phyloP scores from a whole-genome alignment of 1,140 invertebrate genomes.

The Telenomus remus region DNA sequence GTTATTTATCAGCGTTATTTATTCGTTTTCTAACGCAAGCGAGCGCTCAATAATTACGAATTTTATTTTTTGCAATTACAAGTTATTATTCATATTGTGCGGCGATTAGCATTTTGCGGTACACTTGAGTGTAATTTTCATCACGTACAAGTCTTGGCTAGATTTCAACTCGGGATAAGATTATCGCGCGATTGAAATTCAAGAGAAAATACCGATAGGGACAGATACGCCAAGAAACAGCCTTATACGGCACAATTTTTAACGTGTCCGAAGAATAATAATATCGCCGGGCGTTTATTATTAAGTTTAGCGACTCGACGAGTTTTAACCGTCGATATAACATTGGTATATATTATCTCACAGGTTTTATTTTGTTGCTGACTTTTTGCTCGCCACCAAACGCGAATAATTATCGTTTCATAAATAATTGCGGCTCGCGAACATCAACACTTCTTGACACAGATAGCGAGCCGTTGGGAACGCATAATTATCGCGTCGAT shows the following conservation, averaged over 20 bases:
- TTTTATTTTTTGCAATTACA: slow-evolving; percentile 11
- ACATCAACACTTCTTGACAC: slow-evolving; percentile 3
- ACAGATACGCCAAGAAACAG: slow-evolving; percentile 5
- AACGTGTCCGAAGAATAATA: no score
- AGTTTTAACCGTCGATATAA: no score
- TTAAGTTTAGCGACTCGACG: no score
- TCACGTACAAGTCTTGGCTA: slow-evolving; percentile 32
- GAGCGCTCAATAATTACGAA: slow-evolving; percentile 12
- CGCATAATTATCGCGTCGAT: slow-evolving; percentile 13
- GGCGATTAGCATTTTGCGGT: slow-evolving; percentile 32
- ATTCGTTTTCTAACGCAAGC: slow-evolving; percentile 43
- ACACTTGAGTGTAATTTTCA: slow-evolving; percentile 29
- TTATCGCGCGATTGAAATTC: slow-evolving; percentile 37
- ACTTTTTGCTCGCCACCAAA: no score
- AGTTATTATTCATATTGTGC: slow-evolving; percentile 45
- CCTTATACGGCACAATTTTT: no score
- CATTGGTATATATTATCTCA: background rate
- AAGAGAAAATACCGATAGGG: slow-evolving; percentile 27
- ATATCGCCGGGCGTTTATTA: no score
- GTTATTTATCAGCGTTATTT: slow-evolving; percentile 28
- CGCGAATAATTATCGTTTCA: no score
- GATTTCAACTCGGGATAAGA: slow-evolving; percentile 38
- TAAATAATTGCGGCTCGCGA: slow-evolving; percentile 9
- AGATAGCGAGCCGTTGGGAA: background rate
- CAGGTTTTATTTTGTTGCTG: no score